Evolutionary conservation across 2,113 vertebrate genomes (phyloP).

Genomic region (Nesogale talazaci): DNA sequence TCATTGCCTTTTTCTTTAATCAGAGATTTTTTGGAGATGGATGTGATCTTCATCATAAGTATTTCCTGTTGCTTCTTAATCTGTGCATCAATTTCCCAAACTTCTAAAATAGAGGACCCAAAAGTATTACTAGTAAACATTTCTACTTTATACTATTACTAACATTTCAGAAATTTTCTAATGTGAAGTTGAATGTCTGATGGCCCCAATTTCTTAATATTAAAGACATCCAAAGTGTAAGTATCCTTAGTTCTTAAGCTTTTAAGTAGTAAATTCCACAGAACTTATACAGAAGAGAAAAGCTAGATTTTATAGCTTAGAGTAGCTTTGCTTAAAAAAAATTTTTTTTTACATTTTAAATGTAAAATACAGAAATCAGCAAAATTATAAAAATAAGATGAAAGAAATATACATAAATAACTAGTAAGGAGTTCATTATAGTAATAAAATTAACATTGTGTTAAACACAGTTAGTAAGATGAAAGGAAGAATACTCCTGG

Average conservation of each 20-base stretch:
- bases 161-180: slow-evolving; percentile 58
- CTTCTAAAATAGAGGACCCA: slow-evolving; percentile 77
- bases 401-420: too few species aligned
- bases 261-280: slow-evolving; percentile 9
- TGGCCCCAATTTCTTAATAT: neutral
- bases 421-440: too few species aligned
- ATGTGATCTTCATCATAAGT: slow-evolving; percentile 67
- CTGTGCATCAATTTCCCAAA: slow-evolving; percentile 74
- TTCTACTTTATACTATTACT: slow-evolving; percentile 47
- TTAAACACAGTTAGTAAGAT: too few species aligned
- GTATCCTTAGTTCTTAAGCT: neutral
- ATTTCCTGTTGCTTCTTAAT: slow-evolving; percentile 71
- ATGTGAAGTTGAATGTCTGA: slow-evolving; percentile 11
- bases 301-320: neutral
- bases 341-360: too few species aligned
- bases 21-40: slow-evolving; percentile 60
- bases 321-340: slow-evolving; percentile 16
- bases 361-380: neutral
- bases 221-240: slow-evolving; percentile 35
- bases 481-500: neutral
- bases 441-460: too few species aligned
- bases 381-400: slow-evolving; percentile 37
- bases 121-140: slow-evolving; percentile 69
- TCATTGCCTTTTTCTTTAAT: too few species aligned
- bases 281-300: slow-evolving; percentile 16